phyloP scores from a whole-genome alignment of 2,888 invertebrate species.

The Hipparchia semele region DNA sequence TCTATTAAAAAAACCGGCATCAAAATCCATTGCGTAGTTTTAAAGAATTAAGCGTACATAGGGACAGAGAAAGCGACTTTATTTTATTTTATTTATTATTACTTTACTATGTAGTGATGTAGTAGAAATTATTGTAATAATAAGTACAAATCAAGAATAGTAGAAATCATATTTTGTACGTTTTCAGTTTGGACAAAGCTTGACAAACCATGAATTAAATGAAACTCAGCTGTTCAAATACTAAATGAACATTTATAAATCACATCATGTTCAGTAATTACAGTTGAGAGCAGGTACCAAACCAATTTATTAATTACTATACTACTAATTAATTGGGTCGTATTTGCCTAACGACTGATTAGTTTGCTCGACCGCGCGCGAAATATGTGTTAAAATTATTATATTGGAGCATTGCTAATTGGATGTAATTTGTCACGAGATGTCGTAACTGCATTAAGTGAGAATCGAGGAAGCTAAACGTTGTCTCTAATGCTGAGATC shows the following conservation, averaged over 20 bases:
- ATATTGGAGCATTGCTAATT: not conserved
- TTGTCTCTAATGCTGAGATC: too few species aligned
- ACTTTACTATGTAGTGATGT: too few species aligned
- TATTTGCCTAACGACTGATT: constrained; percentile 10
- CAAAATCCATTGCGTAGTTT: too few species aligned
- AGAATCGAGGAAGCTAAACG: not conserved
- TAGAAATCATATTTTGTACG: not conserved
- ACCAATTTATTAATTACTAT: constrained; percentile 16
- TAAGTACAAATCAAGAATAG: too few species aligned
- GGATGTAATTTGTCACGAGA: not conserved
- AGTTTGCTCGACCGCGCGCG: constrained; percentile 3
- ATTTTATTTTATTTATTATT: too few species aligned
- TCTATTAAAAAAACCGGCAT: too few species aligned
- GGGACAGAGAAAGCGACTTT: too few species aligned
- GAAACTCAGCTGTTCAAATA: constrained; percentile 1
- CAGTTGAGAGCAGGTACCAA: constrained; percentile 12
- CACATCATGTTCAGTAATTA: not conserved
- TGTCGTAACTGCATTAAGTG: not conserved
- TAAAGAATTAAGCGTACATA: too few species aligned
- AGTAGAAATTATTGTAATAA: too few species aligned
- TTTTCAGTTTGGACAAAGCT: constrained; percentile 1
- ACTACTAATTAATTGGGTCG: constrained; percentile 9
- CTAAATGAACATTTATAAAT: constrained; percentile 5
- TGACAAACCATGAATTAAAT: not conserved
- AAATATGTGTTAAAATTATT: constrained; percentile 5